Evolutionary conservation across 2,113 vertebrate genomes (phyloP).

Genomic region (Phasianus colchicus): DNA sequence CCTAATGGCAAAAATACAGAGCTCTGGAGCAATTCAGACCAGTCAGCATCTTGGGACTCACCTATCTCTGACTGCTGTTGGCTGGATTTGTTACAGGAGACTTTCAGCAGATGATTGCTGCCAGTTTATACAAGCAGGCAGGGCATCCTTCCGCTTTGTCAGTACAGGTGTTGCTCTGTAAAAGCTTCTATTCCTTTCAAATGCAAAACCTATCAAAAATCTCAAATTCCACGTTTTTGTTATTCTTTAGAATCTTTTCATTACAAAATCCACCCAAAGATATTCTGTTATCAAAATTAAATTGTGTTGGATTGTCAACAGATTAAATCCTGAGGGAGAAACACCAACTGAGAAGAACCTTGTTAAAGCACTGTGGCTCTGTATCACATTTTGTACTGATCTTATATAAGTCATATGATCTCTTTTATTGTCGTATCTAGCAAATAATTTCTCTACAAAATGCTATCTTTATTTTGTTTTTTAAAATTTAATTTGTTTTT

Average conservation of each 20-base stretch:
- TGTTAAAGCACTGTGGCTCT: constrained; percentile 11
- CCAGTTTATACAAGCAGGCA: not conserved
- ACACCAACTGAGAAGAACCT: constrained; percentile 1
- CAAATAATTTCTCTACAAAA: constrained; percentile 21
- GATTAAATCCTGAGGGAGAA: constrained; percentile 55
- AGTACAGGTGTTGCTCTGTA: not conserved
- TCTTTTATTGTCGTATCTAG: constrained; percentile 23
- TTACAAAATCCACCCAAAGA: not conserved
- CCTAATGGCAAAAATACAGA: not conserved
- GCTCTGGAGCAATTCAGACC: not conserved
- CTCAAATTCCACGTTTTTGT: not conserved
- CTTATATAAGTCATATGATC: constrained; percentile 31
- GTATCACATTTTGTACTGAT: not conserved
- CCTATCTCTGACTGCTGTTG: not conserved
- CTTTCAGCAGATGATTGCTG: not conserved
- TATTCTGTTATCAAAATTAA: constrained; percentile 60
- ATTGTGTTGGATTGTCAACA: constrained; percentile 50
- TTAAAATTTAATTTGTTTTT: constrained; percentile 19
- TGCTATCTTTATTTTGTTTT: not conserved
- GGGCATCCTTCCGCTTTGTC: not conserved
- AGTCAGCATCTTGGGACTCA: not conserved
- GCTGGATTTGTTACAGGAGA: not conserved
- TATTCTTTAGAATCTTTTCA: constrained; percentile 12
- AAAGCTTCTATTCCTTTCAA: not conserved
- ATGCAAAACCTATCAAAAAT: not conserved